Evolutionary conservation across 2,113 vertebrate genomes (phyloP).

Genomic region (Stercorarius parasiticus): DNA sequence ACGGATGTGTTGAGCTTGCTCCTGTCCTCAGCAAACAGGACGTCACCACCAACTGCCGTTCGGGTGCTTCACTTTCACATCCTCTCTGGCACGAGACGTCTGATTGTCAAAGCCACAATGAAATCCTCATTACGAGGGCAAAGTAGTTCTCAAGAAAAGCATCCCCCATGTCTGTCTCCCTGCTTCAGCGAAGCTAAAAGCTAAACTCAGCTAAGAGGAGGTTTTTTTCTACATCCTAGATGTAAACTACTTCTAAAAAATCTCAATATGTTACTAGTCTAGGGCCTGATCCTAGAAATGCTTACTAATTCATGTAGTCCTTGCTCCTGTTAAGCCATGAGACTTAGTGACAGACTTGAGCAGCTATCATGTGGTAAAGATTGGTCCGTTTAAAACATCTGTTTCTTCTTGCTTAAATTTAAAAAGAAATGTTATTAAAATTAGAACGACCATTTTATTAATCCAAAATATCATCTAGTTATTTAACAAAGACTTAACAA

Average conservation of each 20-base stretch:
- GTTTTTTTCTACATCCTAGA: not conserved
- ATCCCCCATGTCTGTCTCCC: not conserved
- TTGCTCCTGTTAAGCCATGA: not conserved
- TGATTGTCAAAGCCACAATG: constrained; percentile 8
- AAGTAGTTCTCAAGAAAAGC: constrained; percentile 4
- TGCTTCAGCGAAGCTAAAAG: not conserved
- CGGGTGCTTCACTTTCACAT: constrained; percentile 47
- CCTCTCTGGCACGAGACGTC: not conserved
- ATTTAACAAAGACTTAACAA: constrained; percentile 48
- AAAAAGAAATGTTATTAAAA: constrained; percentile 39
- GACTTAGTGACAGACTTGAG: not conserved
- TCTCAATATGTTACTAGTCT: not conserved
- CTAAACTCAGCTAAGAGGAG: not conserved
- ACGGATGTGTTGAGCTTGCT: not conserved
- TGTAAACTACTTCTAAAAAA: not conserved
- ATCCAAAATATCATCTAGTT: constrained; percentile 45
- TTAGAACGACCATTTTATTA: constrained; percentile 30
- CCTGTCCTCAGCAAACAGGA: constrained; percentile 34
- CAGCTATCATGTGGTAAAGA: not conserved
- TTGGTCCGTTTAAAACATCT: not conserved
- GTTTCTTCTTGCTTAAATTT: constrained; percentile 14
- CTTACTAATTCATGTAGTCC: not conserved
- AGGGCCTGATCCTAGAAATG: not conserved
- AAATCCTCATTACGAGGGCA: not conserved
- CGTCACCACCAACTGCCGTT: not conserved